Evolutionary conservation across 2,113 vertebrate genomes (phyloP).

Genomic region (Rhipidura dahli): DNA sequence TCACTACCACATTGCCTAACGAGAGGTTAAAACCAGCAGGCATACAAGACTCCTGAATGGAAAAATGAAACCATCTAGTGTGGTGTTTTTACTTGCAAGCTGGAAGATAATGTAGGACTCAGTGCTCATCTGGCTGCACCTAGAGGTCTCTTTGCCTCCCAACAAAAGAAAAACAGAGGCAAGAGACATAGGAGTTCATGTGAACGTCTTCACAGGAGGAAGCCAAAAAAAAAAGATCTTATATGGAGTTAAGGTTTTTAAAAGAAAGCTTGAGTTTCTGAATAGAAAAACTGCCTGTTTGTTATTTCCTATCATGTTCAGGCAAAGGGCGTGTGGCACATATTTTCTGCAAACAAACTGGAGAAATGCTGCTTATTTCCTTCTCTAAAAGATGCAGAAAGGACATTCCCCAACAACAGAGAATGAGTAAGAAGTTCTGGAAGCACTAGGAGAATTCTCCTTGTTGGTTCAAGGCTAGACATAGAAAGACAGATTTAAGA

Average conservation of each 20-base stretch:
- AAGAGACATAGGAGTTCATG: background rate
- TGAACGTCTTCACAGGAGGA: background rate
- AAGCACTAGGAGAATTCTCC: background rate
- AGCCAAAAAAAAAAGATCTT: background rate
- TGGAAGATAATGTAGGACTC: rapidly evolving
- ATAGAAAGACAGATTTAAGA: background rate
- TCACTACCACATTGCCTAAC: background rate
- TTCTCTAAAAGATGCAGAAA: background rate
- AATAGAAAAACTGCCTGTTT: background rate
- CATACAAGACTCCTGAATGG: background rate
- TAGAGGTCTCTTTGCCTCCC: background rate
- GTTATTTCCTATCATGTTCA: background rate
- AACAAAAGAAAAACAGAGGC: background rate
- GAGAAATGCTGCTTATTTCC: background rate
- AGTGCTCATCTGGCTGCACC: background rate
- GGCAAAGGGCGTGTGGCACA: background rate
- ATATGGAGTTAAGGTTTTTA: background rate
- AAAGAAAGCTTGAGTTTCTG: background rate
- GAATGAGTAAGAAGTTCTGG: background rate
- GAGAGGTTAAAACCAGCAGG: background rate
- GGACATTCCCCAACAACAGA: background rate
- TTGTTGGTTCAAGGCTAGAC: background rate
- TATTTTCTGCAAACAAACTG: background rate
- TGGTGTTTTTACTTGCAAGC: background rate
- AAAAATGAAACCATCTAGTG: background rate